Percentiles rank a stretch among this genome's conserved stretches.
These are phyloP conservation scores for Micrasema longulum DNA, from an alignment of 1,140 invertebrate species.

Conservation along the genomic window DNA sequence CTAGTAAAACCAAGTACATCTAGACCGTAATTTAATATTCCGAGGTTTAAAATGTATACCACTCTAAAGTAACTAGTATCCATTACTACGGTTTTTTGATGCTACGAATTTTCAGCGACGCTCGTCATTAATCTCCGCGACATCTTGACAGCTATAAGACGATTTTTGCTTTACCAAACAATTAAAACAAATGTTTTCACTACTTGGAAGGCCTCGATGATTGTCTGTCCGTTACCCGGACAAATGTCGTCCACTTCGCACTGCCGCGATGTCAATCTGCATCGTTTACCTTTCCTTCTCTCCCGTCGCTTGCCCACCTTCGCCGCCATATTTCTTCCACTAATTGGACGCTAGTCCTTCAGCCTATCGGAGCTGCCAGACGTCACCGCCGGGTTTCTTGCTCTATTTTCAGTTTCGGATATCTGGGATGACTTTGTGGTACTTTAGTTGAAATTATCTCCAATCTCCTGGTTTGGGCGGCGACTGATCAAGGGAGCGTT, in stretches of 20 bases:
- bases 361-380: constrained; percentile 40
- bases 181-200: no score
- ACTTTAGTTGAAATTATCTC: constrained; percentile 29
- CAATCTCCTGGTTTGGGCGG: constrained; percentile 29
- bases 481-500: constrained; percentile 5
- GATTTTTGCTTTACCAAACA: no score
- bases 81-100: no score
- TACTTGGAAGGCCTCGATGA: no score
- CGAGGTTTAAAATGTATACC: no score
- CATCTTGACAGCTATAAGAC: no score
- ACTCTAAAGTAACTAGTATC: no score
- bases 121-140: no score
- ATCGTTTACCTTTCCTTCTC: constrained; percentile 27
- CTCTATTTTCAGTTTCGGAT: constrained; percentile 41
- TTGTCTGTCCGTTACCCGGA: not conserved
- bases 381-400: constrained; percentile 36
- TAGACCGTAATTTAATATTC: no score
- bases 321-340: constrained; percentile 43
- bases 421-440: constrained; percentile 11
- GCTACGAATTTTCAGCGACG: no score
- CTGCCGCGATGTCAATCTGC: constrained; percentile 29
- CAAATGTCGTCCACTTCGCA: not conserved
- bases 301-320: not conserved
- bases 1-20: no score
- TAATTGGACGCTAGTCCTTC: constrained; percentile 42